A percentile compares a stretch with the other conserved stretches of the same genome.
These are phyloP conservation scores for Tretioscincus oriximinensis DNA, from an alignment of 2,113 vertebrate species.

Conservation along the genomic window DNA sequence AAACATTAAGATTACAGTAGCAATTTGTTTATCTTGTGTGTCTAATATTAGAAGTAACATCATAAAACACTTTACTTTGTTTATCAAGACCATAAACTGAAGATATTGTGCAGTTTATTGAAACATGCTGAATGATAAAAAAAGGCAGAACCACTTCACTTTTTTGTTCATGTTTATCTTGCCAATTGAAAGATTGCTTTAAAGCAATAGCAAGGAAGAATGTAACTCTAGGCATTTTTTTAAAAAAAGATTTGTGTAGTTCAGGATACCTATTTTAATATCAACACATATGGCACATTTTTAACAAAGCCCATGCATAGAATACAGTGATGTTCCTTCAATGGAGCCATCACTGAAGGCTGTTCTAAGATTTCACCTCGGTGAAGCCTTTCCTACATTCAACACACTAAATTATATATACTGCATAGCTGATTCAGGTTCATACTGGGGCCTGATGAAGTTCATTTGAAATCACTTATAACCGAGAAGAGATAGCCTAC, in stretches of 20 bases:
- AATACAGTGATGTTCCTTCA: background rate
- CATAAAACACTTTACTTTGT: slow-evolving; percentile 62
- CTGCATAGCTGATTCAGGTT: too few species aligned
- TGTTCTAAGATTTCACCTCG: too few species aligned
- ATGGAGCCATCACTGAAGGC: too few species aligned
- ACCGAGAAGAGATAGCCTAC: too few species aligned
- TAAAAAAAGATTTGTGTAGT: background rate
- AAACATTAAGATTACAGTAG: slow-evolving; percentile 62
- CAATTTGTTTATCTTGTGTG: slow-evolving; percentile 62
- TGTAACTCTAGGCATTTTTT: background rate
- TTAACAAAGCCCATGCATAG: slow-evolving; percentile 13
- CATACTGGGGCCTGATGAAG: too few species aligned
- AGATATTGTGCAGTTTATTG: slow-evolving; percentile 66
- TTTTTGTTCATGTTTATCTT: slow-evolving; percentile 23
- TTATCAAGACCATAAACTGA: slow-evolving; percentile 66
- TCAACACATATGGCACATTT: slow-evolving; percentile 16
- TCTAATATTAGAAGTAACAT: slow-evolving; percentile 51
- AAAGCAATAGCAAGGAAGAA: background rate
- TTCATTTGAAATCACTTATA: too few species aligned
- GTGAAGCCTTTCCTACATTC: too few species aligned
- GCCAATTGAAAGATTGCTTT: slow-evolving; percentile 33
- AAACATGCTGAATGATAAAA: slow-evolving; percentile 62
- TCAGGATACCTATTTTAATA: background rate
- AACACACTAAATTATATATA: too few species aligned
- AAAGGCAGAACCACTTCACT: slow-evolving; percentile 53